Evolutionary conservation across 2,888 invertebrate species (phyloP).

Genomic region (Synergus itoensis): DNA sequence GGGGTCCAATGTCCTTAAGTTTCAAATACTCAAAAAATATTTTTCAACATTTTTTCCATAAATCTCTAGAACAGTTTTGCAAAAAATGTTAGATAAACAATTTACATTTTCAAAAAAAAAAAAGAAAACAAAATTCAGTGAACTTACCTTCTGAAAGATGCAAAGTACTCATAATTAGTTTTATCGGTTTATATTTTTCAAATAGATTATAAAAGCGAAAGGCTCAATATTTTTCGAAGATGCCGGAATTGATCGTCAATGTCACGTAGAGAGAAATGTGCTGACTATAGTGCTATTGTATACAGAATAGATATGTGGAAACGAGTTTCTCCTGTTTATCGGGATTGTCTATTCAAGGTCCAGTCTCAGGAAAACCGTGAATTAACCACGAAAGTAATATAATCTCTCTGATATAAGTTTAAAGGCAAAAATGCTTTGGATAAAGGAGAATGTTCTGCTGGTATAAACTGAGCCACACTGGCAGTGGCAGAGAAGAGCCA

Average conservation of each 20-base stretch:
- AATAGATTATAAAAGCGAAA: neutral
- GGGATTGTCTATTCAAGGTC: neutral
- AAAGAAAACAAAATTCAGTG: neutral
- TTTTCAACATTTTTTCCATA: neutral
- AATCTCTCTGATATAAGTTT: neutral
- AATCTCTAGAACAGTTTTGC: neutral
- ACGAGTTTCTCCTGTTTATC: neutral
- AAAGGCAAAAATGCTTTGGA: neutral
- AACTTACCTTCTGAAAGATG: conserved; percentile 33
- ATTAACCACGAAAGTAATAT: neutral
- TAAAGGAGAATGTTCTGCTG: neutral
- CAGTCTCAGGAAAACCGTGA: neutral
- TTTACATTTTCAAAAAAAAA: neutral
- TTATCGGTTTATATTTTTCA: neutral
- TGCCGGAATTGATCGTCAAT: neutral
- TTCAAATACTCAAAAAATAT: neutral
- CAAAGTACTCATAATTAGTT: neutral
- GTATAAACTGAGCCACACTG: neutral
- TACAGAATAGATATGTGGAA: neutral
- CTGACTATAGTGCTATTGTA: neutral
- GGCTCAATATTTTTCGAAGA: neutral
- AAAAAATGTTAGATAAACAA: neutral
- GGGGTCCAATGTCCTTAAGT: too few relatives aligned
- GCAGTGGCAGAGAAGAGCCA: too few relatives aligned
- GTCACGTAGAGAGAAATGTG: neutral